Percentiles rank a stretch among this genome's conserved stretches.
These are phyloP conservation scores for Ceratina australensis DNA, from an alignment of 1,140 invertebrate genomes.

Conservation along the genomic window DNA sequence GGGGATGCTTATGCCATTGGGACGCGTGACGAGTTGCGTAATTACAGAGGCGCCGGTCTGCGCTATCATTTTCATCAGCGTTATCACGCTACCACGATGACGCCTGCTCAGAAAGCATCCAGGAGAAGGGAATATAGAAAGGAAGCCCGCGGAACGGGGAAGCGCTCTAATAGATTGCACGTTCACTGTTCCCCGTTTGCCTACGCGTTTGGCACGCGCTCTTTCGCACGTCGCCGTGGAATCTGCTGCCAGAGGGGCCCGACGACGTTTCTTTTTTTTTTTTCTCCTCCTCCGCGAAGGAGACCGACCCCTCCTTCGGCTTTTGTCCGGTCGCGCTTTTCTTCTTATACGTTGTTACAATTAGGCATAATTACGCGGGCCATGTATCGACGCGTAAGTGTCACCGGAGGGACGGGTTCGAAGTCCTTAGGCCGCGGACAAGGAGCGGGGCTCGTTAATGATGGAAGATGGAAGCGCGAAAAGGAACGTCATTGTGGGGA, in stretches of 20 bases:
- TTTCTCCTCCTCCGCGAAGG: neutral
- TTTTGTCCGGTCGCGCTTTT: conserved; percentile 35
- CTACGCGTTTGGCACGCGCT: neutral
- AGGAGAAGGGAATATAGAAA: neutral
- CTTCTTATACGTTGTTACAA: conserved; percentile 48
- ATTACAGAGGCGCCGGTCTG: conserved; percentile 12
- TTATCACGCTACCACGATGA: conserved; percentile 21
- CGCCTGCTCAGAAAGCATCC: neutral
- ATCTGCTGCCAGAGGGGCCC: neutral
- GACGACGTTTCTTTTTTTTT: neutral
- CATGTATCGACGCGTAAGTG: conserved; percentile 31
- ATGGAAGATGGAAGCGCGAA: conserved; percentile 16
- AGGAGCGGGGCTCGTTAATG: conserved; percentile 36
- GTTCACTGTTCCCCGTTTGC: conserved; percentile 9
- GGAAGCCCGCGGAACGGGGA: neutral
- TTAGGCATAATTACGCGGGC: conserved; percentile 58
- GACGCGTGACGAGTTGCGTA: conserved; percentile 26
- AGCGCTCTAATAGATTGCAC: conserved; percentile 62
- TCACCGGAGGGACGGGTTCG: conserved; percentile 28
- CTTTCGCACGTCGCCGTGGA: conserved; percentile 16
- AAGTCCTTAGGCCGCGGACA: conserved; percentile 6
- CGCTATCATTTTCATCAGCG: conserved; percentile 41
- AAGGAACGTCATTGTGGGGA: conserved; percentile 29
- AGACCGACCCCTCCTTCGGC: conserved; percentile 8
- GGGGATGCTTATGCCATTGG: neutral